Evolutionary conservation across 1,140 invertebrate genomes (phyloP), one percentile per base, ranked within the genome.

Genomic region (Heliothis virescens): DNA sequence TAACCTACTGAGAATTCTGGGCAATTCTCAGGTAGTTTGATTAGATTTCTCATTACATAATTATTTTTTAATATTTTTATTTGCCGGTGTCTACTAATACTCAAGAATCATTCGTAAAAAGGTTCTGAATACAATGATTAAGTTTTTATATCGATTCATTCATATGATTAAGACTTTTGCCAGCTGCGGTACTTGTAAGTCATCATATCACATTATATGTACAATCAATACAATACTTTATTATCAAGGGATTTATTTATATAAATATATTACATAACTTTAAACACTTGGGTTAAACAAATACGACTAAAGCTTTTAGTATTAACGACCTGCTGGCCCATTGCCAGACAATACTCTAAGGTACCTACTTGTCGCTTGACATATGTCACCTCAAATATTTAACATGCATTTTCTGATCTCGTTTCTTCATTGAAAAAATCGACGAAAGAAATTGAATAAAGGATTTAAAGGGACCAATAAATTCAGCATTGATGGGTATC

Each of bases 251-350:
- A 57, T 10, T 1, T 10, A 13, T 57, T 18, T 57, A 21, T 11
- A 18, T 57, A 57, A 7, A 11, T 47, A 65, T 9, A 2, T 65
- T 18, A 48, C 1, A 18, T 10, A 10, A 10, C 47, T 71, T 53
- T 26, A 10, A 57, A 16, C 26, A 34, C 50, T n/a, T 57, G 69
- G 41, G 29, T 57, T 57, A 57, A 72, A 72, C 57, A 29, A 72
- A 72, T 18, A 52, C 26, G 21, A 11, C 52, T 16, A 16, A 57
- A 72, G 69, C n/a, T 50, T 50, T 52, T 57, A 72, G 69, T 72
- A 72, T 57, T 72, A 72, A 72, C 69, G 69, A 72, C 69, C 52
- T 41, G 52, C 69, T 57, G 69, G 69, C 52, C 15, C 7, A 55
- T 13, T 41, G 69, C 69, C 69, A 72, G 7, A 55, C 26, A 57